phyloP scores from a whole-genome alignment of 2,113 vertebrate genomes.

The crab-eating macaque (Macaca fascicularis) region T2T-MFA8v1.1 NC_088380.1:90622001-90622500 shows the following conservation, averaged over 20 bases:
- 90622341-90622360: neutral
- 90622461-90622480: neutral
- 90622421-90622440: neutral
- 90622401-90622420: neutral
- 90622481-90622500: neutral
- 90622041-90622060: slow-evolving; percentile 25
- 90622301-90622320: neutral
- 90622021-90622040: slow-evolving; percentile 49
- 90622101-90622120: neutral
- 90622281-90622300: neutral
- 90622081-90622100: slow-evolving; percentile 21
- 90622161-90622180: neutral
- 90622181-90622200: neutral
- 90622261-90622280: neutral
- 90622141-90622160: neutral
- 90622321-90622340: neutral
- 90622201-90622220: neutral
- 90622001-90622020: neutral
- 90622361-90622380: neutral
- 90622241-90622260: neutral
- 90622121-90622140: neutral
- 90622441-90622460: neutral
- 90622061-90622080: neutral
- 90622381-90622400: neutral
- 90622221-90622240: neutral